Conservation (phyloP, 1,140 invertebrate genomes). For the Pachypsylla venusta region DNA sequence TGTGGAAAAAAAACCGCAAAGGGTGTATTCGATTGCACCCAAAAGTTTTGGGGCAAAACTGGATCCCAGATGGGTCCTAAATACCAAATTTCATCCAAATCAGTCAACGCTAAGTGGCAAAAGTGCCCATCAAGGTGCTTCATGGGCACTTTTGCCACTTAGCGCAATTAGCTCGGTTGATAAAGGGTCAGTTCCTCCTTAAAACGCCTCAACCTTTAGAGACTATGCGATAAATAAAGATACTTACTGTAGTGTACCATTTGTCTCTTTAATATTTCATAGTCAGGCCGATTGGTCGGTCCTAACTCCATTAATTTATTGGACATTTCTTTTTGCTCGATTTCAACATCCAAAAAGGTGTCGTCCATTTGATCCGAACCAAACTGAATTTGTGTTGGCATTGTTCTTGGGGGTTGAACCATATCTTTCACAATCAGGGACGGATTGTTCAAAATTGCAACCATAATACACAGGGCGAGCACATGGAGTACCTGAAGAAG, state of each 20-base stretch:
- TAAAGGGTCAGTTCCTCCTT: too few relatives aligned
- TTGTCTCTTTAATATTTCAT: neutral
- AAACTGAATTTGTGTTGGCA: neutral
- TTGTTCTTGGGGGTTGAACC: neutral
- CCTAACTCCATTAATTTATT: neutral
- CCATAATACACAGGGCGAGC: slow-evolving; percentile 48
- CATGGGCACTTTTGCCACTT: too few relatives aligned
- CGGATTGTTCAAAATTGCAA: slow-evolving; percentile 50
- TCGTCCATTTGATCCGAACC: neutral
- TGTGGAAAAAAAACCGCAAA: too few relatives aligned
- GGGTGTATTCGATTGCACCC: too few relatives aligned
- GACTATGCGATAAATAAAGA: neutral
- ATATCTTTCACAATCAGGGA: slow-evolving; percentile 32
- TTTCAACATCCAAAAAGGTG: neutral
- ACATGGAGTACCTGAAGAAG: slow-evolving; percentile 49
- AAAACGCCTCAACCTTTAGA: too few relatives aligned
- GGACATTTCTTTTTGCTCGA: neutral
- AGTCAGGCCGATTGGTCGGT: neutral
- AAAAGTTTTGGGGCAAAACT: too few relatives aligned
- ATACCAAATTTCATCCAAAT: too few relatives aligned
- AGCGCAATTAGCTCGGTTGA: too few relatives aligned
- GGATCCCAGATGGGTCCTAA: too few relatives aligned
- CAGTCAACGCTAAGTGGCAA: too few relatives aligned
- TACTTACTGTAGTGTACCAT: neutral
- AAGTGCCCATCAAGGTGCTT: too few relatives aligned